Conservation (phyloP, 1,140 invertebrate species). For the Leptinotarsa texana region DNA sequence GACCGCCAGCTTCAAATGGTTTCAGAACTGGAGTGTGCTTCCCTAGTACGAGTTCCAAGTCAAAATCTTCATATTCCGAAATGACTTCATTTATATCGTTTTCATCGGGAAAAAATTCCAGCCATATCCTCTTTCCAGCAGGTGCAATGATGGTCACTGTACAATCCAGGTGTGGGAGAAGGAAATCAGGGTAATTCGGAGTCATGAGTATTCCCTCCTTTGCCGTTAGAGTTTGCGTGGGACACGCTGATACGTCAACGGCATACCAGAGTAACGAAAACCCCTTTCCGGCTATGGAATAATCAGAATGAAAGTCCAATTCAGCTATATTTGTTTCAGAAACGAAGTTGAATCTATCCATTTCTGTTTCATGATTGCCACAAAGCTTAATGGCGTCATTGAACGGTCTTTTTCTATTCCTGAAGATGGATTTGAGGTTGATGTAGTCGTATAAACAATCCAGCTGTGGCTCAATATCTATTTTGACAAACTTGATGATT, state of each 20-base stretch:
- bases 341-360: conserved; percentile 64
- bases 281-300: conserved; percentile 67
- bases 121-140: conserved; percentile 64
- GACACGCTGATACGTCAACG: conserved; percentile 69
- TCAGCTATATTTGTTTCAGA: conserved; percentile 63
- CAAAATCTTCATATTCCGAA: conserved; percentile 50
- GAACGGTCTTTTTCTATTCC: conserved; percentile 17
- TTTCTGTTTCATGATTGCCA: conserved; percentile 61
- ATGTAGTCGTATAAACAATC: conserved; percentile 80
- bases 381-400: conserved; percentile 58
- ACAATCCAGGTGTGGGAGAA: conserved; percentile 70
- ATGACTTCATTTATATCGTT: conserved; percentile 43
- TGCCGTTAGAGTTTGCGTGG: conserved; percentile 65
- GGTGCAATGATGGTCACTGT: conserved; percentile 68
- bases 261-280: conserved; percentile 69
- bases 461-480: conserved; percentile 74
- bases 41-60: conserved; percentile 62
- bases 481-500: conserved; percentile 66
- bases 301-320: conserved; percentile 72
- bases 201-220: conserved; percentile 63
- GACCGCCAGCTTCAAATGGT: conserved; percentile 58
- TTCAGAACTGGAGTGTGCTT: conserved; percentile 55
- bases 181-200: conserved; percentile 71
- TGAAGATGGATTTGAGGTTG: conserved; percentile 55
- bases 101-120: conserved; percentile 58